Conservation (phyloP, 2,888 invertebrate genomes). For the Temnothorax unifasciatus region DNA sequence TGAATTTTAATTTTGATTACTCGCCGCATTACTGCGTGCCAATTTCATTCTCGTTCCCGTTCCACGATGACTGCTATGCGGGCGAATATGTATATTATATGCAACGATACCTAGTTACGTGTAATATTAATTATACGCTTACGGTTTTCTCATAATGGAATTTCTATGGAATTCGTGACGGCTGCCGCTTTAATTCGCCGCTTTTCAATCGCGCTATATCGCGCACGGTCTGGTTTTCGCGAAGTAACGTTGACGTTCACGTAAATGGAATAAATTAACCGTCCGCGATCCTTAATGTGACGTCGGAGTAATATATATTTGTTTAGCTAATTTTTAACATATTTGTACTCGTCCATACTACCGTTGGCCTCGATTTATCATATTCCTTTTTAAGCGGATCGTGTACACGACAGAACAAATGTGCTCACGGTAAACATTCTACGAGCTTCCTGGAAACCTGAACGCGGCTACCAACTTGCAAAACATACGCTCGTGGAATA, state of each 20-base stretch:
- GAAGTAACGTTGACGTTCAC: constrained; percentile 8
- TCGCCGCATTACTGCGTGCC: constrained; percentile 56
- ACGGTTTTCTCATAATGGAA: constrained; percentile 48
- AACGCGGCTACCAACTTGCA: constrained; percentile 80
- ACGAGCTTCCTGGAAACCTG: constrained; percentile 75
- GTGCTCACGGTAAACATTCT: constrained; percentile 78
- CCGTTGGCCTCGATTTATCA: constrained; percentile 60
- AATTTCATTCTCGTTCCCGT: constrained; percentile 38
- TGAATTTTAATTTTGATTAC: constrained; percentile 84
- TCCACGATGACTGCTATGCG: neutral
- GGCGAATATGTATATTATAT: neutral
- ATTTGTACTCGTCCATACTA: constrained; percentile 67
- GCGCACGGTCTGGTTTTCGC: constrained; percentile 12
- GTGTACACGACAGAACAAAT: constrained; percentile 76
- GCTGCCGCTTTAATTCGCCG: constrained; percentile 27
- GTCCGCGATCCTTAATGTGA: constrained; percentile 9
- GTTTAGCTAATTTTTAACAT: constrained; percentile 69
- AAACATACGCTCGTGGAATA: constrained; percentile 79
- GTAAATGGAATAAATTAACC: constrained; percentile 42
- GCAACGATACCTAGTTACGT: constrained; percentile 38
- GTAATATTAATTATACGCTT: constrained; percentile 55
- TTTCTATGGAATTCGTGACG: constrained; percentile 33
- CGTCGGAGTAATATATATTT: constrained; percentile 47
- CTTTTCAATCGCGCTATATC: constrained; percentile 48
- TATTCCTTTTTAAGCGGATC: constrained; percentile 67